Percentiles rank a stretch among this genome's conserved stretches.
Evolutionary conservation across 1,140 invertebrate genomes (phyloP).

Genomic region (Conopomorpha cramerella): DNA sequence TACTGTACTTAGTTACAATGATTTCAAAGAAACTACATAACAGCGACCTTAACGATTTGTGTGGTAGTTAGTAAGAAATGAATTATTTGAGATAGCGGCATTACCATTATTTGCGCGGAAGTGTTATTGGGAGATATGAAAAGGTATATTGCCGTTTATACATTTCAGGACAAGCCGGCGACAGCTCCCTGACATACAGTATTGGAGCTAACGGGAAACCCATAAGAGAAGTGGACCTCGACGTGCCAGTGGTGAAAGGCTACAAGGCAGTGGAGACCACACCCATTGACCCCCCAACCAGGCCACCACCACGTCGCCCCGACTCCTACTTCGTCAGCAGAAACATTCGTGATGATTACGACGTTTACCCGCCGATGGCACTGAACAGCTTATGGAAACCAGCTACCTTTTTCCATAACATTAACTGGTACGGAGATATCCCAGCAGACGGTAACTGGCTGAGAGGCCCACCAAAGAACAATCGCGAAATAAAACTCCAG

Average conservation of each 20-base stretch:
- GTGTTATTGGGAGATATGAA: not conserved
- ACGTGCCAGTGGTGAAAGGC: conserved; percentile 34
- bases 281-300: conserved; percentile 28
- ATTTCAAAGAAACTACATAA: no score
- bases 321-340: conserved; percentile 18
- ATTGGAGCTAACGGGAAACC: conserved; percentile 11
- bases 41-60: not conserved
- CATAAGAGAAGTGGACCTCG: conserved; percentile 27
- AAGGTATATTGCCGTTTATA: not conserved
- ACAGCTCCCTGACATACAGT: not conserved
- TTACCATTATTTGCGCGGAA: not conserved
- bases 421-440: conserved; percentile 32
- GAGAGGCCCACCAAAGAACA: conserved; percentile 13
- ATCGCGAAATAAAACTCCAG: conserved; percentile 14
- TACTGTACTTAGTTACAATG: no score
- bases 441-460: conserved; percentile 6
- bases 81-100: not conserved
- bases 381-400: conserved; percentile 36
- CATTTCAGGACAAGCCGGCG: conserved; percentile 1
- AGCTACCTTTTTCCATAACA: conserved; percentile 33
- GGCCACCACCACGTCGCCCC: conserved; percentile 13
- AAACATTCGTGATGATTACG: conserved; percentile 31
- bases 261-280: conserved; percentile 41
- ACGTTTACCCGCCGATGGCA: conserved; percentile 32
- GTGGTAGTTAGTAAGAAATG: not conserved